Base-by-base conservation (phyloP, 1,140 invertebrate species). In the Onthophagus taurus region DNA sequence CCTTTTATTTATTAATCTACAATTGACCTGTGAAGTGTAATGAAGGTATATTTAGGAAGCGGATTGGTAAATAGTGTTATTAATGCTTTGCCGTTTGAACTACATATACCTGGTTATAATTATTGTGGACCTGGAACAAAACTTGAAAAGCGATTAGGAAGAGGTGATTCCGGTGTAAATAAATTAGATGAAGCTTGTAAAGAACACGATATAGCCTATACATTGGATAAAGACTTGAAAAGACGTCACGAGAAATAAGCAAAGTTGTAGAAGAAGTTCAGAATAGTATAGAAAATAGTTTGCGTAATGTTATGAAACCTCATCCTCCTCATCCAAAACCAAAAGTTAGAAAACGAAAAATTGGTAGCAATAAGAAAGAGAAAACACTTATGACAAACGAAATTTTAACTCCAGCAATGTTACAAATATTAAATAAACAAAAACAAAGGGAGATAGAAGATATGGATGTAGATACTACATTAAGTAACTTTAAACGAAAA, bases 101-200 rank as follows among this genome's bases (percentile, higher is more conserved):
- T 58, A 26, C 57, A 60, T 48, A 14, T 58, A 11, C 51, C 49
- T 30, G 50, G 42, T 14, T 60, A 56, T 49, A 48, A 60, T 11
- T 60, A 45, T 37, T 59, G 57, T 38, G 52, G 54, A 14, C 52
- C 53, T 23, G 52, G 51, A 14, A 59, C 58, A 14, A 57, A 58
- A 44, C 29, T 60, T 39, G 8, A 30, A 11, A 44, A 54, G 46
- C 36, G 54, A 36, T 47, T 61, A 37, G 39, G 18, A 14, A 43
- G 57, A 47, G 53, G 54, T 29, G 52, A 63, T 54, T 29, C 24
- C 13, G 55, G 55, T 16, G 51, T 62, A 4, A 64, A 65, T 54
- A 26, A n/a, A 33, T 47, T 64, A 11, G 58, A 65, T 49, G 24
- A 52, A 34, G 50, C 55, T 4, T 61, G 53, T 43, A 44, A 39